Base-by-base conservation (phyloP, 2,888 invertebrate genomes). In the Pherbina coryleti region DNA sequence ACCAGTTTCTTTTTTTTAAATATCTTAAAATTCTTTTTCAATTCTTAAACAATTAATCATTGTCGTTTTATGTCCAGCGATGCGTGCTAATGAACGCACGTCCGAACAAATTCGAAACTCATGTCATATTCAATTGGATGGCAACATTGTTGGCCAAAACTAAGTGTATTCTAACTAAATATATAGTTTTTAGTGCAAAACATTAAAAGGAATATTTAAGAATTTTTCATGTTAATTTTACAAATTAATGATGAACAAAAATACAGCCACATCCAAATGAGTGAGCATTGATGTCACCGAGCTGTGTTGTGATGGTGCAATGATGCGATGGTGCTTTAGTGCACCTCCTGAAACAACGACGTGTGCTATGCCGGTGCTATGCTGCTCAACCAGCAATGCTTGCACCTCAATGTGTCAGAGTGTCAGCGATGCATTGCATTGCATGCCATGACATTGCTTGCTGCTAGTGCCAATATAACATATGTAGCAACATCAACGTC, bases 1-100 rank as follows among this genome's bases (percentile, higher is more conserved):
- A 9, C 9, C 57, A 22, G 2, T 22, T 9, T 22, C 5, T 34
- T 34, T 17, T 17, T 64, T 64, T 34, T 37, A 4, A 4, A 28
- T 34, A n/a, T 37, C 37, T 66, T 31, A 37, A 19, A 62, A 28
- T 31, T 28, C 44, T 49, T 49, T 49, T 25, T 14, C 55, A n/a
- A 55, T 31, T 71, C 31, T n/a, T n/a, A 57, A 44, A 72, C 72
- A 72, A 72, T 72, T 72, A 72, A 72, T 72, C 72, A 72, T 34
- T 60, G 72, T 60, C 72, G 60, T 37, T 37, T 72, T 37, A 37
- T 17, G 72, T 72, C 34, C 72, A 60, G 57, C 72, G 57, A 72
- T 34, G 72, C 72, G 19, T 72, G 60, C 71, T 51, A 57, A 72
- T 60, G 25, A 49, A 57, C 34, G 53, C 71, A 71, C 28, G 55